Evolutionary conservation across 1,140 invertebrate genomes (phyloP), one percentile per base, ranked within the genome.

Genomic region (Ctenoplectra terminalis): DNA sequence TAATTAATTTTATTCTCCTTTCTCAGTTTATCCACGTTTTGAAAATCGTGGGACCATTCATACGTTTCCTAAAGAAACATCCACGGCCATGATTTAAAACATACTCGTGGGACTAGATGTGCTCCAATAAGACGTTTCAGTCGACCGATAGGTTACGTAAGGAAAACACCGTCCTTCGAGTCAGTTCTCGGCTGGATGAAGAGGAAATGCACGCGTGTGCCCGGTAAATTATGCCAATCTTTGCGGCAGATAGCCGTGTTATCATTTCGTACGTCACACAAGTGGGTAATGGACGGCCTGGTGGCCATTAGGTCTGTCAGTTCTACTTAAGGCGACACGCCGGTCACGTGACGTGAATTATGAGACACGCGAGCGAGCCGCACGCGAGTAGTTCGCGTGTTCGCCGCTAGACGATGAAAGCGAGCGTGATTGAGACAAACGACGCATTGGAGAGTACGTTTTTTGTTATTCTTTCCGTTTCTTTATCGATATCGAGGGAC

Each of bases 221-320:
- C 61, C 11, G 17, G 69, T 20, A 72, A 79, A 79, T 79, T 71
- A n/a, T 61, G 54, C 43, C 76, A 79, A 79, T 79, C 76, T 79
- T 79, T 60, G 54, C 46, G 50, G 54, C 34, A 72, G 67, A 72
- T 79, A 63, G 76, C 69, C n/a, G 56, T 72, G 69, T 29, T 79
- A 79, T 79, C 76, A 61, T 79, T 72, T 60, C 76, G 43, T 72
- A 48, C 76, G 76, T 79, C 69, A 72, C 34, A 61, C 67, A 79
- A 79, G 76, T 79, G 76, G 76, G 67, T 79, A 79, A 79, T 79
- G 46, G 76, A 52, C 58, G 69, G 23, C n/a, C 48, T n/a, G 26
- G 7, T 46, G 46, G 46, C 46, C 76, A 79, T 79, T 79, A 61
- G 48, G 20, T 79, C 76, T 72, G 76, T 79, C 76, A 61, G 69